Base-by-base conservation (phyloP, 2,888 invertebrate species). In the Tipula confusa region DNA sequence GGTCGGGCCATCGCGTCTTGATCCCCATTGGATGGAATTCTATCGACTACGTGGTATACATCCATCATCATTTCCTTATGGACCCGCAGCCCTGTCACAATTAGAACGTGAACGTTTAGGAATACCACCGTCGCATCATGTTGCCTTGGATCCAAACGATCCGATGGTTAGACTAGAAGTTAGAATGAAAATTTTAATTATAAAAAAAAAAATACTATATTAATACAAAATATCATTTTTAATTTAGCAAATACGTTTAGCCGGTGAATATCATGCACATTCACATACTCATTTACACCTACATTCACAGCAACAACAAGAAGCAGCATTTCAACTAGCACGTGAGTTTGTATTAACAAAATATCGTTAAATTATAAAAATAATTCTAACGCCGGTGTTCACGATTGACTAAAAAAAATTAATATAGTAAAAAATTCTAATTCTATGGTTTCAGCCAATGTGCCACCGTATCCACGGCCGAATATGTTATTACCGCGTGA, bases 211-310 rank as follows among this genome's bases (percentile, higher is more conserved):
- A n/a, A n/a, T n/a, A n/a, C n/a, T n/a, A n/a, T n/a, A n/a, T n/a
- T n/a, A n/a, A n/a, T n/a, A n/a, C n/a, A n/a, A n/a, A n/a, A n/a
- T n/a, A n/a, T n/a, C n/a, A n/a, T n/a, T 83, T 84, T 83, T 33
- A 84, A 84, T 31, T 79, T 84, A 83, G 43, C 89, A 95, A 97
- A 86, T 97, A 88, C 97, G 97, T 92, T 96, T 97, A 96, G 96
- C 96, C 87, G 96, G 96, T 88, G 96, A 96, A 91, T 96, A 95
- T 91, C 97, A 97, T 91, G 96, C 96, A 88, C 97, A 97, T 91
- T 96, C 96, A 86, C 97, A 97, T 90, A 96, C 96, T 87, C 96
- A 96, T 91, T 95, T 96, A 86, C 96, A 96, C 90, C 95, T 97
- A 88, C 97, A 97, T 91, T 95, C 96, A 87, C 92, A 91, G 90